Evolutionary conservation across 2,888 invertebrate species (phyloP), one percentile per base, ranked within the genome.

Genomic region (Himalopsyche kuldschensis): DNA sequence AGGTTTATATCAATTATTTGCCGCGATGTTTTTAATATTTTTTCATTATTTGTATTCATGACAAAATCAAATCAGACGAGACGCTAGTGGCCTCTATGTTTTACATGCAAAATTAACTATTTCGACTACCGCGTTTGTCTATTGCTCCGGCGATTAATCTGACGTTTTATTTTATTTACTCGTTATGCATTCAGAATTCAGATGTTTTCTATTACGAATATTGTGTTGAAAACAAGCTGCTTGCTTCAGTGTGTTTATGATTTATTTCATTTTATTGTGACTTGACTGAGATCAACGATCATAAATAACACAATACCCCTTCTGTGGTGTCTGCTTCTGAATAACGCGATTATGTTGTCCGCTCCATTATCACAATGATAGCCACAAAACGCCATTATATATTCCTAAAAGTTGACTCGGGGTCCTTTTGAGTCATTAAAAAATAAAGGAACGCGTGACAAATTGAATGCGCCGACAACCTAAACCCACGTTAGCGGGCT

Each of bases 371-470:
- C 55, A 55, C 55, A 55, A 55, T 55, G 55, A 20, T 55, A 8
- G 20, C 55, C 55, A 55, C 55, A 20, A 55, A 20, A 10, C 55
- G 55, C 55, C 20, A 55, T 55, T 55, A 55, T 55, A 55, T 55
- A 55, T 20, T 20, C 55, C 55, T 55, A 55, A 20, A 55, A 55
- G 20, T 55, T 75, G 32, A 8, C 76, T 75, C 78, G 1, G 35
- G 46, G 17, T 47, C 79, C 24, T 79, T 79, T 17, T 30, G 6
- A 55, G 48, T 79, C 48, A 46, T 47, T 55, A 47, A 79, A 41
- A 79, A 55, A 55, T 55, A 55, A 55, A 55, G 55, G 15, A 55
- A 55, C 55, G 79, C 32, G 41, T 79, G 79, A 79, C 79, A 79
- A 79, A 79, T 79, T 20, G 0, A 55, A 55, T 55, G 20, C 55